Percentiles rank a stretch among this genome's conserved stretches.
Conservation (phyloP, 2,888 invertebrate species). For the Gibbula magus region DNA sequence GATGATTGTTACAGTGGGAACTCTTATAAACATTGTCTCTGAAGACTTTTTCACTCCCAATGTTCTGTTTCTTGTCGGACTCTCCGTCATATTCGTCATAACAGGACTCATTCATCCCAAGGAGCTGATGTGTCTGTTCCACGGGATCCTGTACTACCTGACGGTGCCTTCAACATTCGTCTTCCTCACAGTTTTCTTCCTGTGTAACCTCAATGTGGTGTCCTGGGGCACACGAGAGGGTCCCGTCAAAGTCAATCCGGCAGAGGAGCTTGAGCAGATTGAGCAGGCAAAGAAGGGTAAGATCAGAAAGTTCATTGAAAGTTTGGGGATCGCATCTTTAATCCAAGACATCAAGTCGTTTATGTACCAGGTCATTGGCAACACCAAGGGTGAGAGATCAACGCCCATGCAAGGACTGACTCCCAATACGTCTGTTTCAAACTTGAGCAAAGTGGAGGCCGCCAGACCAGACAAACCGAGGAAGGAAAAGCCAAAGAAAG, state of each 20-base stretch:
- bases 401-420: neutral
- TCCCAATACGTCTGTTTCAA: neutral
- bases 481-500: neutral
- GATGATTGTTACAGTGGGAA: slow-evolving; percentile 99
- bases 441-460: neutral
- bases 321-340: slow-evolving; percentile 38
- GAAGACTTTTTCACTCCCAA: slow-evolving; percentile 81
- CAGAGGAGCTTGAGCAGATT: slow-evolving; percentile 84
- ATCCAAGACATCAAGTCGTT: slow-evolving; percentile 43
- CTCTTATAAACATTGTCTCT: slow-evolving; percentile 95
- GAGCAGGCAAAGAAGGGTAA: slow-evolving; percentile 86
- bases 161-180: slow-evolving; percentile 97
- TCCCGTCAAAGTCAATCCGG: slow-evolving; percentile 63
- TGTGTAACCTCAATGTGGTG: slow-evolving; percentile 94
- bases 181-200: slow-evolving; percentile 90
- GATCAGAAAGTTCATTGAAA: slow-evolving; percentile 70
- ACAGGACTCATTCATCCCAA: slow-evolving; percentile 97
- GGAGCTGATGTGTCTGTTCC: slow-evolving; percentile 79
- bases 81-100: slow-evolving; percentile 95
- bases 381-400: neutral
- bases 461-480: neutral
- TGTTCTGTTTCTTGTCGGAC: slow-evolving; percentile 52
- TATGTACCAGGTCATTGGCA: slow-evolving; percentile 83
- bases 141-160: slow-evolving; percentile 86
- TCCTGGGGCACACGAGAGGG: slow-evolving; percentile 95